Evolutionary conservation across 1,140 invertebrate genomes (phyloP), one percentile per base, ranked within the genome.

Genomic region (Drosophila sp.): DNA sequence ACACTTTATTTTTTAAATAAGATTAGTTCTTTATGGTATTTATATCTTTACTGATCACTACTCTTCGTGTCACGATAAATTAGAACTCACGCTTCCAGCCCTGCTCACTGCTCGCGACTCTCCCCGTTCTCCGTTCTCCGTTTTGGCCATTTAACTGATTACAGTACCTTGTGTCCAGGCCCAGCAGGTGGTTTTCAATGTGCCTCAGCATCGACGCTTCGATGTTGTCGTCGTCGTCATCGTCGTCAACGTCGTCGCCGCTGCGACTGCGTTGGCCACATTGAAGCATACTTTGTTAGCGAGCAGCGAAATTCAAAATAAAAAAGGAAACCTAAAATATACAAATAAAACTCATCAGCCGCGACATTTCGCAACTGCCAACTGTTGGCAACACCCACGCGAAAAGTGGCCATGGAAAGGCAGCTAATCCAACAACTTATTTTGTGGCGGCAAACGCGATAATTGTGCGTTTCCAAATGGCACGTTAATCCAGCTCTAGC

Each of bases 131-230:
- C 57, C 18, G 38, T 38, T 45, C 72, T 62, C 57, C 46, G 58
- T 63, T 29, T 61, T 67, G 72, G 64, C 65, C 74, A 78, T 86
- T 86, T 86, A 80, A 84, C 81, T 86, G 81, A 87, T 86, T 86
- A 81, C 75, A 73, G 76, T 72, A 46, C 65, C 77, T 72, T 86
- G 81, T 78, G 81, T 75, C 73, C 71, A 48, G 56, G 59, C 83
- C 27, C 83, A 89, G 83, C 83, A 89, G 83, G 83, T 89, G 83
- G 79, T 74, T 89, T 87, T 87, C 78, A 87, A 77, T 87, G 70
- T 80, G 69, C 80, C 48, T 57, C 71, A 61, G 45, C 69, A 36
- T 65, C 38, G 40, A 56, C 13, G 62, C 18, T 45, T 65, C 50
- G 63, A 38, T 48, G 51, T 66, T 4, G 53, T 38, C 18, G 58